Evolutionary conservation across 2,888 invertebrate genomes (phyloP), one percentile per base, ranked within the genome.

Genomic region (Drosophila differens): DNA sequence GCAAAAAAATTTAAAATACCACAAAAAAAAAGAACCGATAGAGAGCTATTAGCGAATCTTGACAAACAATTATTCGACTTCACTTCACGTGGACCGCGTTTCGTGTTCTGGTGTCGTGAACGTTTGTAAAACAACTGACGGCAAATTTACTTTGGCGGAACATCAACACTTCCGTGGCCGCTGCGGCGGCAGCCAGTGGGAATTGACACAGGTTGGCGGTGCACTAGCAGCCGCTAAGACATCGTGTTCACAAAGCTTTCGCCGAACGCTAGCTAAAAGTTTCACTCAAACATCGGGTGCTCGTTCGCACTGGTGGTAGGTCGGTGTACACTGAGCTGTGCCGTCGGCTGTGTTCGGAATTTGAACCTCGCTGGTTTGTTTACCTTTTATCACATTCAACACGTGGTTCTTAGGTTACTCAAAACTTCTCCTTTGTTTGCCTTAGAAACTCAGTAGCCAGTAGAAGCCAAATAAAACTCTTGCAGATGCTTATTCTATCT

Each of bases 61-160:
- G 9, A 64, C 12, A 53, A 60, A 60, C 37, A 71, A 60, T 53
- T 66, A 37, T 16, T 81, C 60, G 10, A 52, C 22, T 39, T 6
- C 33, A 28, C 25, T 53, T 54, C 19, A 49, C 30, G 37, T 49
- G 33, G 22, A 41, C 61, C 47, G 57, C 60, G 44, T 64, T 49
- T 62, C 61, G 71, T 51, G 76, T 60, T 87, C 91, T 86, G 86
- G 69, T 74, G 81, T 78, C 85, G 88, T 76, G 77, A 81, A 89
- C 92, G 90, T 76, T 84, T 84, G 81, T 76, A 85, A 78, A 85
- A 85, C 84, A 89, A 92, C 92, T 92, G 88, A 91, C 69, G 77
- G 77, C 83, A 76, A 73, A 65, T 70, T 81, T 49, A 68, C 60
- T 83, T 68, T 79, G 79, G 72, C 79, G 74, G 71, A 85, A 79